phyloP scores from a whole-genome alignment of 2,888 invertebrate species.

The Julus scanicus region DNA sequence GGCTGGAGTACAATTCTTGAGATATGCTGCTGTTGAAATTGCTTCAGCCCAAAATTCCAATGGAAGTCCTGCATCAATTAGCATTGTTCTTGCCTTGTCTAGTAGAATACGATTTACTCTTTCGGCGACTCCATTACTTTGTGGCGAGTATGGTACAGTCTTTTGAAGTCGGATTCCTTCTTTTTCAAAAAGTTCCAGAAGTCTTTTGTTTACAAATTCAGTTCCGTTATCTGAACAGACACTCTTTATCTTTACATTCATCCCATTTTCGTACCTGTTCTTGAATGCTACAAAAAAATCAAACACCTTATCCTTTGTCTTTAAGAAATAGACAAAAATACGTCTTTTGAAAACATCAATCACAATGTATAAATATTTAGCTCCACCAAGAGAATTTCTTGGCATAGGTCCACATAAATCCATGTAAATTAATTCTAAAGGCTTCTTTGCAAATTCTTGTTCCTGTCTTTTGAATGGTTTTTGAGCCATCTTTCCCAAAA shows the following conservation, averaged over 20 bases:
- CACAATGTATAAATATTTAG: background rate
- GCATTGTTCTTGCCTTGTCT: conserved; percentile 48
- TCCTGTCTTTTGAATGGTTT: background rate
- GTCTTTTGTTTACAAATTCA: background rate
- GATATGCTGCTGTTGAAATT: conserved; percentile 41
- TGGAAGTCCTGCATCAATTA: conserved; percentile 51
- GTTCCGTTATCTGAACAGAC: conserved; percentile 32
- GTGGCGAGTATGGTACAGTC: conserved; percentile 36
- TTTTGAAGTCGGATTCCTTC: conserved; percentile 44
- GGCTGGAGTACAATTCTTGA: background rate
- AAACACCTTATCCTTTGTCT: background rate
- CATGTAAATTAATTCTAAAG: background rate
- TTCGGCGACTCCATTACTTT: conserved; percentile 50
- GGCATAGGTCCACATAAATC: background rate
- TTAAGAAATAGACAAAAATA: background rate
- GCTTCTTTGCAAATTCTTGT: background rate
- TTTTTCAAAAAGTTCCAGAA: background rate
- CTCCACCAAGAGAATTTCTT: background rate
- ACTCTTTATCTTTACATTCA: background rate
- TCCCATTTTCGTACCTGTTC: background rate
- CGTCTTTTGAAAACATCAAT: background rate
- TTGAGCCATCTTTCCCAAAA: background rate
- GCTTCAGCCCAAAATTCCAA: background rate
- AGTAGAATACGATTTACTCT: conserved; percentile 32
- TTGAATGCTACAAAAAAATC: background rate